Base-by-base conservation (phyloP, 2,888 invertebrate species). In the Neocrepidodera transversa region DNA sequence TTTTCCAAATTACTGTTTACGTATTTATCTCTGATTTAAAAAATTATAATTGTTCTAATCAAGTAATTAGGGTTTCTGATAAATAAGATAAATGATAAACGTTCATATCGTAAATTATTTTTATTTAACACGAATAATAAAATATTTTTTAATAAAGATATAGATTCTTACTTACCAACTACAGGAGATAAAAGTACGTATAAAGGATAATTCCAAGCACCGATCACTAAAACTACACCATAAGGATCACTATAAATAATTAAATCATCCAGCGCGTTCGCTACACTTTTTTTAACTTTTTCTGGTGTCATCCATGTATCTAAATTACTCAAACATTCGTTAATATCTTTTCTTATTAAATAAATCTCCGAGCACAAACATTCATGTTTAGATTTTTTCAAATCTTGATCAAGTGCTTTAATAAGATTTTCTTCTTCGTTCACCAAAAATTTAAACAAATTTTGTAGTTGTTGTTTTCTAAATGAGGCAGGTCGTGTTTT, bases 181-280 rank as follows among this genome's bases (percentile, higher is more conserved):
- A 94, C 79, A 0, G 97, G 97, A 57, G 88, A 79, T 18, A 96
- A 75, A 1, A 89, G 81, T 60, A 97, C 82, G 70, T 92, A 90
- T 18, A 97, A 75, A 0, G 98, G 98, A 82, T 97, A 98, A 83
- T 99, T 99, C 98, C 98, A 99, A 0, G 97, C 92, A 0, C 95
- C 93, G 64, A 94, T 88, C 1, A 93, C 83, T 2, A 99, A 83
- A 2, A 90, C 92, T 18, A 97, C 93, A 14, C 99, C 99, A 75
- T 87, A 93, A 0, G 99, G 98, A 74, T 99, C 97, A 66, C 90
- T 89, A 74, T 85, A 86, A 69, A 93, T 87, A 57, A 87, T 82
- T 8, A 92, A 85, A 14, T 84, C 84, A 70, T 93, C 93, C 58
- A 93, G 75, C 13, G 89, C 76, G 74, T 92, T 91, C 0, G 88